phyloP scores from a whole-genome alignment of 2,888 invertebrate species.

The Thereva nobilitata region DNA sequence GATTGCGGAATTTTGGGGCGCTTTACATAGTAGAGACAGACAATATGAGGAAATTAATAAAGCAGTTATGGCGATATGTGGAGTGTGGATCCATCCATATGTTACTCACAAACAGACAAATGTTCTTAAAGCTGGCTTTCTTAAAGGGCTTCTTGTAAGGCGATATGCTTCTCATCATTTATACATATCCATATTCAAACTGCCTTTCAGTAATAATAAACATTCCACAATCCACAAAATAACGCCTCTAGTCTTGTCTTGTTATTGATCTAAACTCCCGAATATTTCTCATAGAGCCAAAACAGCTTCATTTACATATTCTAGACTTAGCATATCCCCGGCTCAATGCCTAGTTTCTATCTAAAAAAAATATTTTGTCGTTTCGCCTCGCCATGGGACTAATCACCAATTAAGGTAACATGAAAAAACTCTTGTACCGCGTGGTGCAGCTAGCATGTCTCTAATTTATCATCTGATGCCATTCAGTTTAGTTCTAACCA shows the following conservation, averaged over 20 bases:
- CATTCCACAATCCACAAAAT: background rate
- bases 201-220: too few species aligned
- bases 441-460: slow-evolving; percentile 22
- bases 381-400: slow-evolving; percentile 21
- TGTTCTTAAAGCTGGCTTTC: too few species aligned
- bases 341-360: background rate
- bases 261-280: slow-evolving; percentile 3
- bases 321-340: background rate
- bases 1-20: background rate
- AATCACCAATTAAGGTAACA: slow-evolving; percentile 34
- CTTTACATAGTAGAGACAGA: background rate
- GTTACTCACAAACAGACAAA: too few species aligned
- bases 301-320: slow-evolving; percentile 31
- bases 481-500: slow-evolving; percentile 13
- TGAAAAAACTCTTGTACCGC: slow-evolving; percentile 28
- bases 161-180: too few species aligned
- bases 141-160: too few species aligned
- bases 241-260: slow-evolving; percentile 20
- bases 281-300: slow-evolving; percentile 4
- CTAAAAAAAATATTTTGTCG: too few species aligned
- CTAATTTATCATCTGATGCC: slow-evolving; percentile 17
- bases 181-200: too few species aligned
- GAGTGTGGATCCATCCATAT: too few species aligned
- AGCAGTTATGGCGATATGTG: too few species aligned
- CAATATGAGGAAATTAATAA: background rate